Evolutionary conservation across 1,140 invertebrate genomes (phyloP), one percentile per base, ranked within the genome.

Genomic region (Mizuhopecten yessoensis): DNA sequence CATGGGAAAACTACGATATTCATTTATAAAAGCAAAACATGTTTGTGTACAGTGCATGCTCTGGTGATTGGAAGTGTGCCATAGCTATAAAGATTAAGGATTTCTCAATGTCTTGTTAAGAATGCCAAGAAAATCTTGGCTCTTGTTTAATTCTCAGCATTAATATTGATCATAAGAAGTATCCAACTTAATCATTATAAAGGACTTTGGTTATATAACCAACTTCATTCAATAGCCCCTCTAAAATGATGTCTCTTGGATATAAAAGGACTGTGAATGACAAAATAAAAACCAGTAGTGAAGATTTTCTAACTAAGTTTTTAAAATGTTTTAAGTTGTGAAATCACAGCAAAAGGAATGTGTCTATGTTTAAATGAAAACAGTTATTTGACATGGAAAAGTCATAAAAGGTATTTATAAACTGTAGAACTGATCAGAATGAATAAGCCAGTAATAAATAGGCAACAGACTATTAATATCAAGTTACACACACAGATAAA

Each of bases 261-360:
- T 39, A 75, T 75, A n/a, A 75, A 75, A 75, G 23, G n/a, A 5
- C 23, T 17, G 9, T 5, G 5, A 5, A 45, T 45, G 17, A 1
- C 57, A 29, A 9, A 29, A 75, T 75, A 29, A 75, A 23, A 75
- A 75, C 9, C 57, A 75, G 57, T 75, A 29, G n/a, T 75, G 57
- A n/a, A 75, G 57, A 75, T 29, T 45, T 29, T 5, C n/a, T 9
- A 75, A 29, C 17, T 9, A 49, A 75, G 5, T 7, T 75, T 9
- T 29, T 0, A 75, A 10, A 45, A 0, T 13, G 57, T 75, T 75
- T 75, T 29, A 39, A n/a, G n/a, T n/a, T n/a, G n/a, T 13, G 29
- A 75, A 75, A 75, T 75, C 57, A 75, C 57, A 75, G 57, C 57
- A 75, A n/a, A 75, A 29, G n/a, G 57, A 75, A 75, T 75, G 57